Base-by-base conservation (phyloP, 2,888 invertebrate genomes). In the Pterostichus madidus region DNA sequence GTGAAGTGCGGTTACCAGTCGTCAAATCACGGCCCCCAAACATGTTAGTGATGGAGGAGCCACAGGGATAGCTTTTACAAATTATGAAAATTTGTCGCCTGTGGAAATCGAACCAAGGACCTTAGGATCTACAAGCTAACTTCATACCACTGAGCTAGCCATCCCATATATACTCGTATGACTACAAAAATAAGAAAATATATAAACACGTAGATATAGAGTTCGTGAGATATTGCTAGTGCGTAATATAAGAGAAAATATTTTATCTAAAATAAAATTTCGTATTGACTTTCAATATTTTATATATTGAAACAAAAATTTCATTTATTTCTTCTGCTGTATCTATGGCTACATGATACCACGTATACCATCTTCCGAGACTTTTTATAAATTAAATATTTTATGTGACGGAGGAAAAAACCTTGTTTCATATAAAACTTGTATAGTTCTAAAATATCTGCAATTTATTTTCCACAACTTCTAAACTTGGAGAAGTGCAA, bases 291-390 rank as follows among this genome's bases (percentile, higher is more conserved):
- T 71, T 71, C 68, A 44, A 71, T 71, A 71, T 71, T 71, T 71
- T 71, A 71, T 71, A 71, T 71, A 71, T 71, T 71, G 68, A 71
- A 71, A 71, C 68, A 71, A 71, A 71, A 71, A 71, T 71, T 71
- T 71, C 68, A 71, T 71, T 71, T 71, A 71, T 31, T 71, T 64
- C 64, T 64, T 64, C 35, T 13, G 13, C 35, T 44, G 68, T 71
- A 71, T 71, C 68, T 71, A 71, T 44, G 64, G 39, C 64, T 64
- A 64, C 64, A 64, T 59, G 64, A 39, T 39, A 64, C 13, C 6
- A 32, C 13, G 52, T 52, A 13, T 52, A 32, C 31, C 61, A 32
- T 64, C 64, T 64, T 64, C 31, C n/a, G 32, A 64, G 31, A 35
- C 35, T 32, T 64, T 64, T 35, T 64, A 64, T 64, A 64, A 64